Evolutionary conservation across 2,797 vertebrate species (phyloP).

Genomic region (Selene dorsalis): DNA sequence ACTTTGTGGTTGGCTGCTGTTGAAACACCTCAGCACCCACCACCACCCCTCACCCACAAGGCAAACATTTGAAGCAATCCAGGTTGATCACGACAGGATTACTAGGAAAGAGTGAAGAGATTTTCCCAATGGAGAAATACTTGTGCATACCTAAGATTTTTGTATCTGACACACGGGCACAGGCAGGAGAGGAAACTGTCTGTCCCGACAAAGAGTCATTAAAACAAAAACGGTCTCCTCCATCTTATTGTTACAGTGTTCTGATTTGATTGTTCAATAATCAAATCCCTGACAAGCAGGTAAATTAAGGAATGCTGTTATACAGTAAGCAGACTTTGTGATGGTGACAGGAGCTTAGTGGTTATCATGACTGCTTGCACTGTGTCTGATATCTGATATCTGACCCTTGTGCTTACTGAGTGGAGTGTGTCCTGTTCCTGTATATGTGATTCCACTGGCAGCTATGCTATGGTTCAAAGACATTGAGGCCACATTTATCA

Average conservation of each 20-base stretch:
- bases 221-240: neutral
- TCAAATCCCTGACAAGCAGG: conserved; percentile 3
- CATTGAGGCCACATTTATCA: neutral
- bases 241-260: neutral
- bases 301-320: neutral
- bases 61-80: conserved; percentile 61
- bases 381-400: neutral
- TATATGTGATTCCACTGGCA: neutral
- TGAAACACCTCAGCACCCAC: conserved; percentile 49
- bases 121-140: conserved; percentile 60
- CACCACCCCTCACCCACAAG: conserved; percentile 21
- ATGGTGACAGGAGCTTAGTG: conserved; percentile 6
- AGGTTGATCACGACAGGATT: conserved; percentile 41
- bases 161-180: neutral
- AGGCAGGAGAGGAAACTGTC: neutral
- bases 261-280: neutral
- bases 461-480: conserved; percentile 3
- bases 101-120: conserved; percentile 45
- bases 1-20: conserved; percentile 63
- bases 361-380: neutral
- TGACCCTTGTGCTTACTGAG: neutral
- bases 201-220: conserved; percentile 6
- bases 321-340: conserved; percentile 13
- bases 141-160: conserved; percentile 16
- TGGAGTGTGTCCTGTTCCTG: neutral